These are phyloP conservation scores for Mesaphorura yosii DNA, from an alignment of 1,140 invertebrate genomes.

Conservation along the genomic window DNA sequence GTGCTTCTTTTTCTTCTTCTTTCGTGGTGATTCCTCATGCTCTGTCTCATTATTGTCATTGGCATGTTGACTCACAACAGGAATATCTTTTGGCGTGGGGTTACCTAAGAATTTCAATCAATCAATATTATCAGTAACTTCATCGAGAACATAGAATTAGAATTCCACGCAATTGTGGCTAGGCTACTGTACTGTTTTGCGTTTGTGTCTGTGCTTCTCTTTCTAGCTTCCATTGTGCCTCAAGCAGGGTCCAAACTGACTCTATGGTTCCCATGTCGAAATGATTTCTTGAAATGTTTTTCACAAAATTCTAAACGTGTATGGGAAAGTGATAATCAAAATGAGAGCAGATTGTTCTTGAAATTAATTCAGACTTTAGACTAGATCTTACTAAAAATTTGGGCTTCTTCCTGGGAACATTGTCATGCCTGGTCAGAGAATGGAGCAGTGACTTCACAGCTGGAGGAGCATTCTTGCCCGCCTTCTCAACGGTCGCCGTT, in stretches of 20 bases:
- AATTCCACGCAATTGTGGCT: neutral
- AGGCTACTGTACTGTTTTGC: neutral
- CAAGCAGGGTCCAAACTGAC: constrained; percentile 34
- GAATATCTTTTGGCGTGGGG: neutral
- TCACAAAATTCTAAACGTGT: constrained; percentile 38
- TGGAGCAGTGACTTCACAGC: constrained; percentile 53
- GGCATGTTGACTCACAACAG: neutral
- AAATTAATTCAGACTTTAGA: neutral
- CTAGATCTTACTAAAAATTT: constrained; percentile 55
- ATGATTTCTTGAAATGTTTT: constrained; percentile 35
- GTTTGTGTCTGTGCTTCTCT: neutral
- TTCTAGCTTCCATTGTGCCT: constrained; percentile 19
- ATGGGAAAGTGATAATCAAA: neutral
- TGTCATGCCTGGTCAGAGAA: constrained; percentile 59
- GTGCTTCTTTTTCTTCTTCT: no score
- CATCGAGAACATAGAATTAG: neutral
- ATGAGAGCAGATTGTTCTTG: neutral
- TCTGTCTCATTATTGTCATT: constrained; percentile 12
- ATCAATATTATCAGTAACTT: neutral
- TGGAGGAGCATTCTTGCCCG: constrained; percentile 41
- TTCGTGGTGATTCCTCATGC: constrained; percentile 15
- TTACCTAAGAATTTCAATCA: neutral
- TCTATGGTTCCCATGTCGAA: constrained; percentile 31
- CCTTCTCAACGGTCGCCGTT: constrained; percentile 54
- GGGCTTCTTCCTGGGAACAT: constrained; percentile 80